These are phyloP conservation scores for Calameuta idolon DNA, from an alignment of 2,888 invertebrate genomes.

Conservation along the genomic window DNA sequence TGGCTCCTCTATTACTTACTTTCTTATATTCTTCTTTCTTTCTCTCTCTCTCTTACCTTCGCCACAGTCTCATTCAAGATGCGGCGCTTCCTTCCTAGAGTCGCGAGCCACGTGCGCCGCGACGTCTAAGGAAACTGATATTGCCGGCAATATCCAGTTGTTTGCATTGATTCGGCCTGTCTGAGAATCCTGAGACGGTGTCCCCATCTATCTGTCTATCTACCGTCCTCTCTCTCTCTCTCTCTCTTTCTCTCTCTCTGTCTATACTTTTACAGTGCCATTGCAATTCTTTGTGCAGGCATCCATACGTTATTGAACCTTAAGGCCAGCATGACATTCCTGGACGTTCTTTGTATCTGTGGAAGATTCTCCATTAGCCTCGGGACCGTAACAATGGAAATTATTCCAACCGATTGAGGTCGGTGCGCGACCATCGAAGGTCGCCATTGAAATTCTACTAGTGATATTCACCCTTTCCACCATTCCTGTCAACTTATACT, in stretches of 20 bases:
- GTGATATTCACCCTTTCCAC: too few relatives aligned
- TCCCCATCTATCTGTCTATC: conserved; percentile 18
- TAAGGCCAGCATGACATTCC: too few relatives aligned
- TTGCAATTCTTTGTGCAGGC: conserved; percentile 38
- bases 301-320: conserved; percentile 50
- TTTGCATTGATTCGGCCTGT: conserved; percentile 61
- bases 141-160: conserved; percentile 62
- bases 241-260: too few relatives aligned
- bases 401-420: too few relatives aligned
- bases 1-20: conserved; percentile 30
- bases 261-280: conserved; percentile 12
- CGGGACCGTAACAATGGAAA: too few relatives aligned
- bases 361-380: too few relatives aligned
- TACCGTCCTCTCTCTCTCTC: neutral
- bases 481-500: too few relatives aligned
- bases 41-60: conserved; percentile 19
- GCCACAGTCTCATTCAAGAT: conserved; percentile 35
- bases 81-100: conserved; percentile 25
- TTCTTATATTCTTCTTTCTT: conserved; percentile 21
- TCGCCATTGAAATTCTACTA: too few relatives aligned
- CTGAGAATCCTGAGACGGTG: conserved; percentile 31
- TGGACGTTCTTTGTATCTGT: too few relatives aligned
- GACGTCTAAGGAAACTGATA: conserved; percentile 57
- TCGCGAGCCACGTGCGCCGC: conserved; percentile 44
- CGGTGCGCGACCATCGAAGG: too few relatives aligned